phyloP scores from a whole-genome alignment of 2,888 invertebrate species.

The Subacronicta megacephala region DNA sequence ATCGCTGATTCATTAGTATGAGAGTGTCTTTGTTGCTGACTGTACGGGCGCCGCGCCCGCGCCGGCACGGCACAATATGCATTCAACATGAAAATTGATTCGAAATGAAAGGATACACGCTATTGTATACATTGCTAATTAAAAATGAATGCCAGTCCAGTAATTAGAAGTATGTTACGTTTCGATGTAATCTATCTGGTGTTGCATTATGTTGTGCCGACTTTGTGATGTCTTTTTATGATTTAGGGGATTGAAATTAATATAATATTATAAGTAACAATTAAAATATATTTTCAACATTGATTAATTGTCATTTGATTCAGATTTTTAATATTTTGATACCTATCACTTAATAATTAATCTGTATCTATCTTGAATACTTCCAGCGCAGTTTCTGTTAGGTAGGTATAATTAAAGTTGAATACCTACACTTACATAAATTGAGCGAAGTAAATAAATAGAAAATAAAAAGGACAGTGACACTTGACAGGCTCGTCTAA shows the following conservation, averaged over 20 bases:
- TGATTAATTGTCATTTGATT: background rate
- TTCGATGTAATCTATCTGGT: slow-evolving; percentile 41
- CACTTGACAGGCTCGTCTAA: slow-evolving; percentile 32
- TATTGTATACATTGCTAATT: slow-evolving; percentile 64
- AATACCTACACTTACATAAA: background rate
- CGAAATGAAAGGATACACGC: slow-evolving; percentile 73
- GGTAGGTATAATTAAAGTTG: too few relatives aligned
- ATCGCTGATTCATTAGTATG: slow-evolving; percentile 88
- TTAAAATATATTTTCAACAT: background rate
- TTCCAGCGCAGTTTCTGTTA: too few relatives aligned
- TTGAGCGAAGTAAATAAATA: slow-evolving; percentile 6
- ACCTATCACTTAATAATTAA: too few relatives aligned
- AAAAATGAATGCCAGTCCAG: slow-evolving; percentile 51
- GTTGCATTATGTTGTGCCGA: slow-evolving; percentile 8
- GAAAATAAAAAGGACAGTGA: slow-evolving; percentile 37
- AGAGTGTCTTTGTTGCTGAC: slow-evolving; percentile 84
- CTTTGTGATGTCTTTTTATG: slow-evolving; percentile 16
- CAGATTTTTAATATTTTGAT: background rate
- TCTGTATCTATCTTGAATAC: too few relatives aligned
- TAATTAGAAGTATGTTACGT: slow-evolving; percentile 47
- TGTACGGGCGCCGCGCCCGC: slow-evolving; percentile 56
- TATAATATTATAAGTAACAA: too few relatives aligned
- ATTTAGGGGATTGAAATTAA: background rate
- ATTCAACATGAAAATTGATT: slow-evolving; percentile 81
- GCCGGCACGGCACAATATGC: slow-evolving; percentile 67